Base-by-base conservation (phyloP, 2,888 invertebrate species). In the Drosophila lacicola region DNA sequence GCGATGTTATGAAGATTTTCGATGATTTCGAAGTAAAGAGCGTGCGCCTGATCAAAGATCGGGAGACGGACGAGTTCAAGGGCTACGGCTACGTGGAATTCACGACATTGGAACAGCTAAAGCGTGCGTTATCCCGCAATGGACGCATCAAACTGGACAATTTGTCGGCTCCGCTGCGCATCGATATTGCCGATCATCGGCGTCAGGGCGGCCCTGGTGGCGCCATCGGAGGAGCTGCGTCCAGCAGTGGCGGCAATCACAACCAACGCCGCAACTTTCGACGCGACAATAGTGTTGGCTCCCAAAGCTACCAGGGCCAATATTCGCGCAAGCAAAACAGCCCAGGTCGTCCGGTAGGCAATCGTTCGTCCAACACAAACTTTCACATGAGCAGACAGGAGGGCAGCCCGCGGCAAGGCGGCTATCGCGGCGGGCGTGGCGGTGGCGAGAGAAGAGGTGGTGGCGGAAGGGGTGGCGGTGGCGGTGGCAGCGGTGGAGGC, bases 11-110 rank as follows among this genome's bases (percentile, higher is more conserved):
- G 91, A 94, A 95, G 91, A 97, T 99, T 69, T 97, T 97, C 89
- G 85, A 93, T 79, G 94, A 91, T 13, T 90, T 91, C 21, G 89
- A 89, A 10, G 96, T 98, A 56, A 97, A 97, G 94, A 97, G 95
- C 93, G 96, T 98, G 68, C 95, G 98, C 87, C 94, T 99, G 91
- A 98, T 99, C 57, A 96, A 97, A 94, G 98, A 99, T 93, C 96
- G 95, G 92, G 98, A 98, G 88, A 98, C 98, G 39, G 98, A 98
- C 92, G 95, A 95, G 93, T 99, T 99, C 93, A 98, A 98, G 94
- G 98, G 98, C 67, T 98, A 98, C 93, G 98, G 98, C 91, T 99
- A 98, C 93, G 98, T 99, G 61, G 99, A 99, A 93, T 99, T 99
- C 93, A 97, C 97, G 82, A 95, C 96, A 75, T 90, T 96, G 39